Evolutionary conservation across 1,140 invertebrate genomes (phyloP).

Genomic region (Sipha flava): DNA sequence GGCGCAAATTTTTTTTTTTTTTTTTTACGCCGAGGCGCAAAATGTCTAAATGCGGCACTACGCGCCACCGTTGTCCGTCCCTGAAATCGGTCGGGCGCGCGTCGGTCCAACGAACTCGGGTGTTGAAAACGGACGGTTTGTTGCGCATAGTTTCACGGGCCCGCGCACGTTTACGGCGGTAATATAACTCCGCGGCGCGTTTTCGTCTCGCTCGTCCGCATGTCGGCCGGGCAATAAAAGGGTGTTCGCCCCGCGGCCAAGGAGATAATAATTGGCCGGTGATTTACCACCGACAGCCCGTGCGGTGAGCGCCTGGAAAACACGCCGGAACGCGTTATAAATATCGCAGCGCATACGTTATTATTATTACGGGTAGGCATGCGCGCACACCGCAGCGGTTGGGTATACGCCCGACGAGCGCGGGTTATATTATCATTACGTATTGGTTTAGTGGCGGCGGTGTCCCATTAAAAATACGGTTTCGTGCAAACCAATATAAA

Average conservation of each 20-base stretch:
- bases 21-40: too few relatives aligned
- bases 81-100: too few relatives aligned
- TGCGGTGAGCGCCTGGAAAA: slow-evolving; percentile 10
- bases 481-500: slow-evolving; percentile 23
- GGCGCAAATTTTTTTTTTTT: too few relatives aligned
- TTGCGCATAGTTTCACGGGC: too few relatives aligned
- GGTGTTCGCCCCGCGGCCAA: not conserved
- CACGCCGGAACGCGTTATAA: slow-evolving; percentile 12
- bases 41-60: too few relatives aligned
- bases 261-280: slow-evolving; percentile 28
- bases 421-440: not conserved
- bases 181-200: too few relatives aligned
- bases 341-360: not conserved
- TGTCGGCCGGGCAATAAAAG: not conserved
- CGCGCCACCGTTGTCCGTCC: too few relatives aligned
- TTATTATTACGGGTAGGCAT: not conserved
- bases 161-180: too few relatives aligned
- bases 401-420: too few relatives aligned
- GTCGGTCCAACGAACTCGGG: too few relatives aligned
- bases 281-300: slow-evolving; percentile 16
- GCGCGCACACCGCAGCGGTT: too few relatives aligned
- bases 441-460: slow-evolving; percentile 8
- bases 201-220: not conserved
- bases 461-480: slow-evolving; percentile 25
- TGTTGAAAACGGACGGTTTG: too few relatives aligned